Evolutionary conservation across 2,888 invertebrate genomes (phyloP).

Genomic region (Scaptomyza cyrtandrae): DNA sequence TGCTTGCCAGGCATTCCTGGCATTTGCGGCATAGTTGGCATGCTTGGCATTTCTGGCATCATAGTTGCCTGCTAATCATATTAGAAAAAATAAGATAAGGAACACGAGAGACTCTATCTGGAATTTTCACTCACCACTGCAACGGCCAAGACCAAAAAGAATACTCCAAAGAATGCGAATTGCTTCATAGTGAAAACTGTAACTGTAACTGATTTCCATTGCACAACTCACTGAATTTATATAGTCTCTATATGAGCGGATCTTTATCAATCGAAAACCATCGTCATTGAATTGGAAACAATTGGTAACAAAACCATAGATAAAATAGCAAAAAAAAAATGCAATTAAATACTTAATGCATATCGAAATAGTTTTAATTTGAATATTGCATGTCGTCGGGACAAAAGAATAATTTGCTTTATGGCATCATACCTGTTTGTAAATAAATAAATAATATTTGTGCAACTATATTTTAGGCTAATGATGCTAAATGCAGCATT

Average conservation of each 20-base stretch:
- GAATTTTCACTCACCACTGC: conserved; percentile 54
- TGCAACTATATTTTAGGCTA: conserved; percentile 21
- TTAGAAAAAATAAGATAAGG: not conserved
- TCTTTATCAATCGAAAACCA: conserved; percentile 6
- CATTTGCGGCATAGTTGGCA: conserved; percentile 27
- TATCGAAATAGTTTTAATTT: conserved; percentile 31
- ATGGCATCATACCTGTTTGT: not conserved
- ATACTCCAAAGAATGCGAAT: conserved; percentile 58
- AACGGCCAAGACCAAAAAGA: conserved; percentile 56
- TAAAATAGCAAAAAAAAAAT: conserved; percentile 9
- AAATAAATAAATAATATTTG: conserved; percentile 3
- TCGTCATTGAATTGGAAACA: conserved; percentile 2
- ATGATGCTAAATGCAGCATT: conserved; percentile 4
- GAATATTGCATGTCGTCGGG: conserved; percentile 28
- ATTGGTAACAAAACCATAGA: not conserved
- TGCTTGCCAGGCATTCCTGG: conserved; percentile 21
- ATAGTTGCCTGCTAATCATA: conserved; percentile 11
- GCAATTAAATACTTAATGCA: conserved; percentile 34
- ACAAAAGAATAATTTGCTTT: conserved; percentile 16
- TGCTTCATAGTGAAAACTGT: conserved; percentile 57
- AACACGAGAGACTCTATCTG: not conserved
- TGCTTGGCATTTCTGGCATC: conserved; percentile 26
- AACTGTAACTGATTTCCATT: conserved; percentile 50
- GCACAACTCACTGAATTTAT: conserved; percentile 29
- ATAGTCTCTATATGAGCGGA: conserved; percentile 35